Percentiles rank a stretch among this genome's conserved stretches.
These are phyloP conservation scores for Pionites leucogaster DNA, from an alignment of 2,113 vertebrate species.

Conservation along the genomic window DNA sequence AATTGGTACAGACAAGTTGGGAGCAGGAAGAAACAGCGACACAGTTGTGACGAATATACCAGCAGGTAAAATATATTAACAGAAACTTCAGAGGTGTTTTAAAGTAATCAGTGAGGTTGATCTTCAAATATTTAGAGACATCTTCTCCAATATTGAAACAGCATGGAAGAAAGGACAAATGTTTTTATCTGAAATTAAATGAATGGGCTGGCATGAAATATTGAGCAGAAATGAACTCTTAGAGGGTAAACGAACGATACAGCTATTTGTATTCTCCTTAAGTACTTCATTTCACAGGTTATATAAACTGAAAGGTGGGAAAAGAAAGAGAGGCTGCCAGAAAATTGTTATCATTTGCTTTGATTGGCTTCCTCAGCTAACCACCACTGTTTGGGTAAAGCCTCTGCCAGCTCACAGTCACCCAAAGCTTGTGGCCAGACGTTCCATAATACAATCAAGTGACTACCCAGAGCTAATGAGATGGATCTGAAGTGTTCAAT, in stretches of 20 bases:
- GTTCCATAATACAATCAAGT: slow-evolving; percentile 42
- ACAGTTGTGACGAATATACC: neutral
- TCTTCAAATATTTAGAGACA: neutral
- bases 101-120: neutral
- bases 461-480: slow-evolving; percentile 38
- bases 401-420: slow-evolving; percentile 14
- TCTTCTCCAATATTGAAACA: neutral
- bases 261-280: slow-evolving; percentile 19
- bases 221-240: neutral
- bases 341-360: slow-evolving; percentile 7
- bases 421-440: neutral
- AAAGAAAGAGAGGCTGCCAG: neutral
- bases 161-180: neutral
- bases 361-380: slow-evolving; percentile 17
- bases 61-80: neutral
- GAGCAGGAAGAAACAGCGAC: neutral
- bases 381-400: neutral
- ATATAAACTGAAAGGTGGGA: neutral
- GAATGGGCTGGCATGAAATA: neutral
- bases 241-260: neutral
- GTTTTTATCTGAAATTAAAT: slow-evolving; percentile 20
- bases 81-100: neutral
- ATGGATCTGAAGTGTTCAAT: slow-evolving; percentile 12
- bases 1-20: neutral
- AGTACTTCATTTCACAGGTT: neutral